phyloP scores from a whole-genome alignment of 2,888 invertebrate species.

The Seira ritae region DNA sequence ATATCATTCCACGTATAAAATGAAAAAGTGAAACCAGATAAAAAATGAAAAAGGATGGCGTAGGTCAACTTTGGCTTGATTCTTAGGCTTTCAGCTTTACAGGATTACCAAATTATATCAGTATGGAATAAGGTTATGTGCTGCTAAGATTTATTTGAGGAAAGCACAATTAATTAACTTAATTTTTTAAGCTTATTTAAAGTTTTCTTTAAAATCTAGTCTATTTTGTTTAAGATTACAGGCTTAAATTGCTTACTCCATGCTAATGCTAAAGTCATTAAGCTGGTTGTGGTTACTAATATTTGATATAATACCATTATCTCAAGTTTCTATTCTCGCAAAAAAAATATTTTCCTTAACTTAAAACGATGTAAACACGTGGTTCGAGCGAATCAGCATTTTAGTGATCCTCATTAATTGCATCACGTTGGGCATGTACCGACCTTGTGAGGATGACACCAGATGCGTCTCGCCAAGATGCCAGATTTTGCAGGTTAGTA shows the following conservation, averaged over 20 bases:
- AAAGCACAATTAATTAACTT: too few species aligned
- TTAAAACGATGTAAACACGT: slow-evolving; percentile 80
- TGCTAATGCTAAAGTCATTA: neutral
- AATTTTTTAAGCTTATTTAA: neutral
- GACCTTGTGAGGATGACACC: slow-evolving; percentile 95
- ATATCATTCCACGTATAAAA: too few species aligned
- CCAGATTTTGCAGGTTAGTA: slow-evolving; percentile 90
- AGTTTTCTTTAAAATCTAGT: neutral
- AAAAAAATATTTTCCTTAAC: slow-evolving; percentile 80
- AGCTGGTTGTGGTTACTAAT: too few species aligned
- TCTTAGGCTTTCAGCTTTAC: too few species aligned
- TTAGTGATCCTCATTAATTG: slow-evolving; percentile 98
- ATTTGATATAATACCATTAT: too few species aligned
- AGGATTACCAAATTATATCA: too few species aligned
- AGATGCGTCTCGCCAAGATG: slow-evolving; percentile 92
- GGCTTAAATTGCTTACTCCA: neutral
- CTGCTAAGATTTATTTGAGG: too few species aligned
- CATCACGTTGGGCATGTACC: slow-evolving; percentile 99
- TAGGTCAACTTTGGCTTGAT: too few species aligned
- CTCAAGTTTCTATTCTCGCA: neutral
- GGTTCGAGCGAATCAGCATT: slow-evolving; percentile 99
- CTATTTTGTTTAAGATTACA: neutral
- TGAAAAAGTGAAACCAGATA: too few species aligned
- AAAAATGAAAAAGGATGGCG: too few species aligned
- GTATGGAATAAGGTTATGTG: too few species aligned